Conservation (phyloP, 2,888 invertebrate species). For the Mythimna loreyi region DNA sequence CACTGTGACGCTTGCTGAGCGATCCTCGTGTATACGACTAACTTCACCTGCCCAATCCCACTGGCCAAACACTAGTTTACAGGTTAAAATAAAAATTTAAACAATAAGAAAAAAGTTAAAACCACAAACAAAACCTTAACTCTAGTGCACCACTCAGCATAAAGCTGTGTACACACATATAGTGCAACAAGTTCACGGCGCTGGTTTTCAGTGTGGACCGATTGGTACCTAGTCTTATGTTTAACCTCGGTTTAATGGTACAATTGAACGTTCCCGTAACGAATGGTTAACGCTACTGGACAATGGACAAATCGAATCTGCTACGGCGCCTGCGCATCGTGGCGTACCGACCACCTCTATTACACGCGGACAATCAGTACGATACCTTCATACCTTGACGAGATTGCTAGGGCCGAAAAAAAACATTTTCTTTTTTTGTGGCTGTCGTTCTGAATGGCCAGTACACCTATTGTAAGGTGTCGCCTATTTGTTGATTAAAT, state of each 20-base stretch:
- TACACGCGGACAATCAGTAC: conserved; percentile 36
- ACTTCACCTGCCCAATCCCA: no score
- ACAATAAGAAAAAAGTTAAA: no score
- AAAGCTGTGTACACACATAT: no score
- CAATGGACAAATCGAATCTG: conserved; percentile 84
- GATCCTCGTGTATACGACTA: no score
- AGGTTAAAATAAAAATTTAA: no score
- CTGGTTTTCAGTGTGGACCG: no score
- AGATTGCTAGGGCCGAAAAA: background rate
- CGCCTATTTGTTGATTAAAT: background rate
- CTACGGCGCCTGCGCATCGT: conserved; percentile 74
- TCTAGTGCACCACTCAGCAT: no score
- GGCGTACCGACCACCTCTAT: conserved; percentile 43
- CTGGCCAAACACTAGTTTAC: no score
- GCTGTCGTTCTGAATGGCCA: background rate
- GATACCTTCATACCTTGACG: conserved; percentile 5
- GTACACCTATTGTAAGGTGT: background rate
- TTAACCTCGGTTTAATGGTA: conserved; percentile 58
- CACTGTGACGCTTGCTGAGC: no score
- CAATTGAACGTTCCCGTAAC: conserved; percentile 67
- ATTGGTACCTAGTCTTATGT: conserved; percentile 16
- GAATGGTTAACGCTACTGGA: conserved; percentile 79
- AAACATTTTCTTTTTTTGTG: background rate
- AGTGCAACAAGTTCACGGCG: no score
- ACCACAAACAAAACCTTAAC: no score